A percentile compares a stretch with the other conserved stretches of the same genome.
Evolutionary conservation across 2,888 invertebrate genomes (phyloP).

Genomic region (Idaea dimidiata): DNA sequence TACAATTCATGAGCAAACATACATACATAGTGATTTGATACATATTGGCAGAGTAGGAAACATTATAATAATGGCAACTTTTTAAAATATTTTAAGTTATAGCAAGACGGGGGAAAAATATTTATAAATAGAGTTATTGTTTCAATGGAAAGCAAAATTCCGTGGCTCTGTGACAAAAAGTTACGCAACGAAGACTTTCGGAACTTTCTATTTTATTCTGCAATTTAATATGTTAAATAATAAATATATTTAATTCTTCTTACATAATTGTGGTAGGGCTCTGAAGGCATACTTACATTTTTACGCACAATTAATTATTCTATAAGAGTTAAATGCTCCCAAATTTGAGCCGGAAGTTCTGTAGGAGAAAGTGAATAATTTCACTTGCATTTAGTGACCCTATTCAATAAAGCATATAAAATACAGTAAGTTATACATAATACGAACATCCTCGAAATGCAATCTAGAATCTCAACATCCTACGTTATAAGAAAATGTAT

Average conservation of each 20-base stretch:
- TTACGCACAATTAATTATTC: conserved; percentile 6
- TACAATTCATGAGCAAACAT: conserved; percentile 12
- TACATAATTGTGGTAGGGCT: conserved; percentile 3
- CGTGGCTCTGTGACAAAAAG: conserved; percentile 2
- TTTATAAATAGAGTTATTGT: conserved; percentile 1
- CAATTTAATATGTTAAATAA: conserved; percentile 16
- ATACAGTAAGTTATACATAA: background rate
- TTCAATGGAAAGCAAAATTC: background rate
- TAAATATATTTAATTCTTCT: conserved; percentile 5
- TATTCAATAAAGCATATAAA: background rate
- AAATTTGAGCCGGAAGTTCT: background rate
- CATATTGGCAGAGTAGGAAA: background rate
- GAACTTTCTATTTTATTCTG: conserved; percentile 3
- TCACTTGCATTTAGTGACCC: background rate
- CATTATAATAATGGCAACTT: background rate
- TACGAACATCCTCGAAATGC: background rate
- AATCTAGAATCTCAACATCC: too few species aligned
- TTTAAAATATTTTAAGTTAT: conserved; percentile 1
- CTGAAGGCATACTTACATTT: background rate
- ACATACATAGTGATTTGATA: background rate
- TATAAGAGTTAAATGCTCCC: background rate
- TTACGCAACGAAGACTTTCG: conserved; percentile 2
- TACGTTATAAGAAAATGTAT: background rate
- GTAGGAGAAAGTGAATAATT: conserved; percentile 1
- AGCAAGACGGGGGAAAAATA: background rate